These are phyloP conservation scores for Trinectes maculatus DNA, from an alignment of 2,113 vertebrate species.

Conservation along the genomic window DNA sequence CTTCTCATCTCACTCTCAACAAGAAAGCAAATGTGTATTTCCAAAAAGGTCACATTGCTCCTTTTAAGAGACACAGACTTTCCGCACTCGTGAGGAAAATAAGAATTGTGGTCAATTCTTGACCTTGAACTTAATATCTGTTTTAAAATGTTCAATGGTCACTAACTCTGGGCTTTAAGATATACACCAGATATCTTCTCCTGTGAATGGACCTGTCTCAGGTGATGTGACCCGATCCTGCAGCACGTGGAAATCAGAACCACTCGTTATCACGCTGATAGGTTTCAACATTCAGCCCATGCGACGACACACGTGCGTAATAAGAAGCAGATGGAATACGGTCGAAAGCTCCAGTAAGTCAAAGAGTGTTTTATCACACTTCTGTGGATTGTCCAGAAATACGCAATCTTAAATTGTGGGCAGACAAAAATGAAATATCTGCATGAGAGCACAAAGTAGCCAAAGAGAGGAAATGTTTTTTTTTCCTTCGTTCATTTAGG, in stretches of 20 bases:
- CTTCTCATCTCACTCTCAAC: not conserved
- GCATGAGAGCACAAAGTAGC: not conserved
- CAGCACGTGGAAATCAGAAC: too few relatives aligned
- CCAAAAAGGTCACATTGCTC: not conserved
- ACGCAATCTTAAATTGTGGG: not conserved
- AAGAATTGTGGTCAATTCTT: not conserved
- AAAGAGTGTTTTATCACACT: not conserved
- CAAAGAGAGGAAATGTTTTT: conserved; percentile 4
- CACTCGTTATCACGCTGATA: not conserved
- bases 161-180: not conserved
- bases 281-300: not conserved
- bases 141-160: not conserved
- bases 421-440: not conserved
- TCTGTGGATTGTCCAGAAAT: not conserved
- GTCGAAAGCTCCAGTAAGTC: not conserved
- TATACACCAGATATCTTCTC: not conserved
- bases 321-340: not conserved
- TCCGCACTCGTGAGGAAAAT: not conserved
- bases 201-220: not conserved
- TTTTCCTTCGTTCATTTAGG: conserved; percentile 1
- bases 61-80: conserved; percentile 6
- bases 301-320: not conserved
- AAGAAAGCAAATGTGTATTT: not conserved
- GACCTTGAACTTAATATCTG: not conserved
- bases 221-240: not conserved